Evolutionary conservation across 2,113 vertebrate genomes (phyloP), one percentile per base, ranked within the genome.

Genomic region (Hypomesus transpacificus): DNA sequence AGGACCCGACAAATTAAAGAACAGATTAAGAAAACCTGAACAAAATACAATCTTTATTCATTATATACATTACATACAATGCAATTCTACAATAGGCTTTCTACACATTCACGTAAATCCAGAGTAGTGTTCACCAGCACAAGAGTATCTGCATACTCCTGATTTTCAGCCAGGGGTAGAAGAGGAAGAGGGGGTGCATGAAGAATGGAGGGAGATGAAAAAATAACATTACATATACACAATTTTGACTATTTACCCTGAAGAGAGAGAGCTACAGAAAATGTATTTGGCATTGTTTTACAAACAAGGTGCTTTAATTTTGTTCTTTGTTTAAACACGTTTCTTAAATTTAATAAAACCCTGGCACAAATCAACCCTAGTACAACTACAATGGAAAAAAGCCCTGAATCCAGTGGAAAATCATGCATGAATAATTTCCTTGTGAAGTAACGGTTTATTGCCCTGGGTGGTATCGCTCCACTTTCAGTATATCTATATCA

Each of bases 11-110:
- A 61, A 61, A 61, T 61, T 16, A 61, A 70, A 18, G 58, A 7
- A 22, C 21, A 73, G 11, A 89, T 90, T 93, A 93, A 87, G 91
- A 96, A 90, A 94, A 92, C 90, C 90, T 95, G 92, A 96, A 95
- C 92, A 98, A 98, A 98, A 98, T 98, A 98, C 96, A 98, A 94
- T 95, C 94, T 98, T 94, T 95, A 94, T 96, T 93, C 90, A 85
- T 88, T 98, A 97, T 98, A 86, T 96, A 98, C 95, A 96, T 92
- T 96, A 97, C 94, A 95, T 96, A 98, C 95, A 98, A 91, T 88
- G 65, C 90, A 94, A 91, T 92, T 92, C 94, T 94, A 93, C 91
- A 94, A 84, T 75, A 89, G 91, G 87, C 82, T 89, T 80, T 94
- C 90, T 89, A 91, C 90, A 93, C 92, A 90, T 91, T 92, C 90